Base-by-base conservation (phyloP, 2,888 invertebrate genomes). In the Argyresthia goedartella region DNA sequence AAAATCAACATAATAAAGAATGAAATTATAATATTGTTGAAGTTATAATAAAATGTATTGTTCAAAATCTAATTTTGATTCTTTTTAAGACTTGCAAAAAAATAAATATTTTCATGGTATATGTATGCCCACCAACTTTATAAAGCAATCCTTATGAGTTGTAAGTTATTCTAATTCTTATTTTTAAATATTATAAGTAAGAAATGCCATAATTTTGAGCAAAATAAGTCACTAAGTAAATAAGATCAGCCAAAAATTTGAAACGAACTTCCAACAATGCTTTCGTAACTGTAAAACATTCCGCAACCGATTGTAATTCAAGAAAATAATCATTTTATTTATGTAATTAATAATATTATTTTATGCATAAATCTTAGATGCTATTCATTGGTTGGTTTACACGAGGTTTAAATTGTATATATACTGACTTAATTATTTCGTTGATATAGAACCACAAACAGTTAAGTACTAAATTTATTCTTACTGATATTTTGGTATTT, bases 171-270 rank as follows among this genome's bases (percentile, higher is more conserved):
- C 1, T 34, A 7, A 45, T 39, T 52, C 82, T 69, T 74, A 60
- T 59, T 57, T 51, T 50, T 15, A 25, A 11, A 61, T 58, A 50
- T 52, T 58, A 49, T 56, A 51, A 52, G 33, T 49, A 71, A 76
- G 73, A 85, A 85, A 85, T 85, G 85, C 84, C 73, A 79, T 81
- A 62, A 71, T 6, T 81, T 85, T 85, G 85, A 85, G 85, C 84
- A 85, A 85, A 82, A 52, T 36, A 48, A 42, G 41, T 51, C 4
- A 15, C 39, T 53, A 14, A 53, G 8, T 49, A 35, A 25, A 25
- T 25, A 25, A 4, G 25, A 25, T 25, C 25, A 25, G 25, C 25
- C 25, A 25, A 25, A 6, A 25, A 25, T 6, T 25, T 25, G 2
- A 25, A 25, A 25, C 25, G 25, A 25, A 25, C 25, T 25, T 25